Base-by-base conservation (phyloP, 2,113 vertebrate species). In the Megaceryle torquata region DNA sequence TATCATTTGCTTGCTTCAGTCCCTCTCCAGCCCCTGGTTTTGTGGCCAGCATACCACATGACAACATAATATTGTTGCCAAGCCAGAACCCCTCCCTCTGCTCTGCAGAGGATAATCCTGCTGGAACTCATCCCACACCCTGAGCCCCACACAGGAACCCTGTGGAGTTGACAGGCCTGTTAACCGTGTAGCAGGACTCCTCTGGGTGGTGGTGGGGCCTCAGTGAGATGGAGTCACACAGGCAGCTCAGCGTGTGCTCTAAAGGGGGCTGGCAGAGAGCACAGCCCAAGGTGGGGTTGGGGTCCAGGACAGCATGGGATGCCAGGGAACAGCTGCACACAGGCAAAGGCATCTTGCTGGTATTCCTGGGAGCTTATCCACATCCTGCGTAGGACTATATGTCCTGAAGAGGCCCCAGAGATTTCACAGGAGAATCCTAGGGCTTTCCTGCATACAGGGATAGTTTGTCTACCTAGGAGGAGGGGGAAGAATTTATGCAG, bases 131-230 rank as follows among this genome's bases (percentile, higher is more conserved):
- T 18, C 31, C 63, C 54, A 78, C 12, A 50, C 15, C 44, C 46
- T 0, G 0, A 60, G 6, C 7, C 17, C 13, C 1, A 1, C 29
- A 8, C 1, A 3, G 43, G n/a, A 86, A 6, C 2, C 8, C 57
- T 17, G 28, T 1, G 19, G 31, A 86, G 67, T 13, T 0, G 0
- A 31, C 33, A 71, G 56, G 21, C 17, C 31, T 37, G 16, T 46
- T 63, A n/a, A n/a, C 28, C 8, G 11, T 25, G 10, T 31, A 13
- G 6, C 39, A 64, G 80, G 67, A 48, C 13, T 18, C 8, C 7
- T 53, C 4, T 1, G 18, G 46, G 48, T 59, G 69, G 43, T 74
- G 44, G 26, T 19, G 41, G 10, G 10, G 2, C 17, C 48, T 50
- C 69, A 24, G 31, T 2, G 2, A 43, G 31, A 8, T 10, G 13